Evolutionary conservation across 2,113 vertebrate genomes (phyloP).

Genomic region (Bos indicus): DNA sequence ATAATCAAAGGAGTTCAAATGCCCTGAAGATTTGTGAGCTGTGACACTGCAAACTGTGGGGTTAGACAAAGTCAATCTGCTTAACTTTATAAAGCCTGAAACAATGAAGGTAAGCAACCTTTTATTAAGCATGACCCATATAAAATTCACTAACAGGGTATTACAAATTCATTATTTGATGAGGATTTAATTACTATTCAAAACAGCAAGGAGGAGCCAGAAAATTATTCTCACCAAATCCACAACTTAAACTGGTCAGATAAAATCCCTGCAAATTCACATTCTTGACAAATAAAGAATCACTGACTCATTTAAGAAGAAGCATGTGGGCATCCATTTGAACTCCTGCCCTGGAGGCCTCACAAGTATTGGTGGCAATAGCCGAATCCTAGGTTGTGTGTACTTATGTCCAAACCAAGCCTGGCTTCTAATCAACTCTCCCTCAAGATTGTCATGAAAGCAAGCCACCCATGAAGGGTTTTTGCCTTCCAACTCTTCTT

Average conservation of each 20-base stretch:
- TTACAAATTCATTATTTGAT: slow-evolving; percentile 48
- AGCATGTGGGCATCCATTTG: not conserved
- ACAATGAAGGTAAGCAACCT: slow-evolving; percentile 26
- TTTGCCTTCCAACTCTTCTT: not conserved
- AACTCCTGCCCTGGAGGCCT: not conserved
- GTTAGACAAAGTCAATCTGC: not conserved
- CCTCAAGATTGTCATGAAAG: not conserved
- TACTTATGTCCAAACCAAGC: not conserved
- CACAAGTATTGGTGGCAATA: not conserved
- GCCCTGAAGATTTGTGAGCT: not conserved
- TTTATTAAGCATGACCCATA: not conserved
- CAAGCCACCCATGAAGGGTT: not conserved
- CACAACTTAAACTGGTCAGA: not conserved
- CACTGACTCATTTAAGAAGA: not conserved
- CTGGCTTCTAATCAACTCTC: not conserved
- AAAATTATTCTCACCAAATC: slow-evolving; percentile 34
- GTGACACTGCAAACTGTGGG: not conserved
- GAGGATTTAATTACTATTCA: slow-evolving; percentile 39
- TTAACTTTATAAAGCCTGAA: slow-evolving; percentile 29
- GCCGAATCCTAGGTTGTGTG: not conserved
- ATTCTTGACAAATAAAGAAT: slow-evolving; percentile 29
- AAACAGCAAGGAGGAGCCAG: slow-evolving; percentile 27
- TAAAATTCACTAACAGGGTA: slow-evolving; percentile 44
- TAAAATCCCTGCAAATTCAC: not conserved
- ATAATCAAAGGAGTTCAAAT: not conserved